Conservation (phyloP, 2,113 vertebrate genomes). For the Dipodomys stephensi region DNA sequence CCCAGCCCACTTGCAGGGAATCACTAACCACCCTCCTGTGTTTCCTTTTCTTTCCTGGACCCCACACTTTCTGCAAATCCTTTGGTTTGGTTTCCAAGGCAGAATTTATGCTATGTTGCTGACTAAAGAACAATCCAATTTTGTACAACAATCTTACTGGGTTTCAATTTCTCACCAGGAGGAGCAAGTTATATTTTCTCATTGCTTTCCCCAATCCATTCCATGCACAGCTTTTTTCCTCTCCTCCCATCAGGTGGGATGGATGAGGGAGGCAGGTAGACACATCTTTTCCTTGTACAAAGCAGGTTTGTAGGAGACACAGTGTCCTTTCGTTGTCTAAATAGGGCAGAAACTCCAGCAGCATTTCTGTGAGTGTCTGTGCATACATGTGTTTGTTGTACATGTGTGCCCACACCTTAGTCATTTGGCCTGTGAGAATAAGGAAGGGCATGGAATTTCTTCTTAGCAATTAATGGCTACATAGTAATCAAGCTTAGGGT, state of each 20-base stretch:
- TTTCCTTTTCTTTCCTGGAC: background rate
- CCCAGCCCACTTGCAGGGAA: constrained; percentile 41
- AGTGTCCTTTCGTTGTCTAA: constrained; percentile 13
- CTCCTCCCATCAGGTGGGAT: background rate
- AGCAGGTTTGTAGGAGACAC: background rate
- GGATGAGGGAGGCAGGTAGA: background rate
- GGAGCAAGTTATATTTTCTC: constrained; percentile 6
- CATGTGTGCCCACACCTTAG: no score
- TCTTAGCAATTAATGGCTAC: background rate
- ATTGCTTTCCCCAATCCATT: background rate
- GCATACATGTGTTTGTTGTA: background rate
- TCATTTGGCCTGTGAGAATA: background rate
- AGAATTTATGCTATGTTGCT: background rate
- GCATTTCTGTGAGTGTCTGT: background rate
- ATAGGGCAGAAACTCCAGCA: background rate
- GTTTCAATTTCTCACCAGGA: constrained; percentile 61
- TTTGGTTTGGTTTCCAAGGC: constrained; percentile 44
- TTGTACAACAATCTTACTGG: background rate
- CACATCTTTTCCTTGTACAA: background rate
- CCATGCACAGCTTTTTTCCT: background rate
- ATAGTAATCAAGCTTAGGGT: background rate
- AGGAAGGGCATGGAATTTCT: background rate
- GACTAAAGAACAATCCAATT: constrained; percentile 39
- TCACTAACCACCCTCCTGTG: constrained; percentile 32
- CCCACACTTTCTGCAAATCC: background rate